Evolutionary conservation across 2,888 invertebrate genomes (phyloP).

Genomic region (Hydropsyche betteni): DNA sequence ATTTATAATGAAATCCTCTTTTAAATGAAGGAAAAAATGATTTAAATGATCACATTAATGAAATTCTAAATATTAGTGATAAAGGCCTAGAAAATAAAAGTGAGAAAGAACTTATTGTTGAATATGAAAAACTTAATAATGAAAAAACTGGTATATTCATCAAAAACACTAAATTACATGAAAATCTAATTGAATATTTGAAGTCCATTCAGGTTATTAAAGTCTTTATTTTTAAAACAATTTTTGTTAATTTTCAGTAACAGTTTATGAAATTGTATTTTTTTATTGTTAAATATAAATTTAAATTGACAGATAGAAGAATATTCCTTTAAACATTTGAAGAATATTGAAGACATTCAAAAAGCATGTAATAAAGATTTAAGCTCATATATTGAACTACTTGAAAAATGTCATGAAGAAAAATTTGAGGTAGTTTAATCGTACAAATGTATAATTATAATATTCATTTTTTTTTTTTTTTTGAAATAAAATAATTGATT

Average conservation of each 20-base stretch:
- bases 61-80: not conserved
- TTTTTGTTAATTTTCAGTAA: not conserved
- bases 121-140: constrained; percentile 58
- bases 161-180: constrained; percentile 61
- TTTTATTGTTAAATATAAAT: constrained; percentile 11
- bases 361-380: not conserved
- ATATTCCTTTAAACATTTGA: constrained; percentile 20
- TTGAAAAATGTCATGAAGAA: not conserved
- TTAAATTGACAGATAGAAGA: constrained; percentile 12
- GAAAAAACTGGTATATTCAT: constrained; percentile 59
- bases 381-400: not conserved
- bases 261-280: not conserved
- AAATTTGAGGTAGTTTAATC: not conserved
- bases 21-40: too few relatives aligned
- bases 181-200: constrained; percentile 63
- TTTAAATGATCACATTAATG: not conserved
- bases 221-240: not conserved
- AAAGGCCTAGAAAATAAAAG: not conserved
- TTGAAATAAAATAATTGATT: too few relatives aligned
- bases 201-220: constrained; percentile 53
- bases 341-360: constrained; percentile 36
- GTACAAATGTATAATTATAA: not conserved
- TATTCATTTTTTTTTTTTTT: too few relatives aligned
- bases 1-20: too few relatives aligned
- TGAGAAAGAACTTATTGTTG: not conserved